phyloP scores from a whole-genome alignment of 1,140 invertebrate genomes.

The Trypoxylus dichotomus region DNA sequence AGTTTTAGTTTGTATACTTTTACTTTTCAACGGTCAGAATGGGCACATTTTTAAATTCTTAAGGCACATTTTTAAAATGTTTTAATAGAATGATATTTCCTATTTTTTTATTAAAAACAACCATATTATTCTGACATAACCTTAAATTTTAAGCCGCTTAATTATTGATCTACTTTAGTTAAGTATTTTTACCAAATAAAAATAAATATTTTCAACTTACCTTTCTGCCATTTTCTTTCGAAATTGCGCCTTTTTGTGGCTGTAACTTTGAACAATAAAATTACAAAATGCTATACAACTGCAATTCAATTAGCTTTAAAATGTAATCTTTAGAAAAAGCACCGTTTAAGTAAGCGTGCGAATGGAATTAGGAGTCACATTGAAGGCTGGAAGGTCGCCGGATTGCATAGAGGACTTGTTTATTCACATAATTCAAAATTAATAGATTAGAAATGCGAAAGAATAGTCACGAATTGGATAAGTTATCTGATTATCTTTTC shows the following conservation, averaged over 20 bases:
- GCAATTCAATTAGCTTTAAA: too few relatives aligned
- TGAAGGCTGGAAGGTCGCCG: constrained; percentile 6
- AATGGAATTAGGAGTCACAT: not conserved
- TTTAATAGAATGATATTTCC: not conserved
- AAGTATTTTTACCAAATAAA: not conserved
- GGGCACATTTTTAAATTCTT: too few relatives aligned
- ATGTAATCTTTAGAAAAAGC: not conserved
- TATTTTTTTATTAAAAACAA: not conserved
- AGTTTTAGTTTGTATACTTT: not conserved
- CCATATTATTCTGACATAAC: not conserved
- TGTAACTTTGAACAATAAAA: too few relatives aligned
- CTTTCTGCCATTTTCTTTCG: not conserved
- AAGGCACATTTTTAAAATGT: too few relatives aligned
- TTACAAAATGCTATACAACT: too few relatives aligned
- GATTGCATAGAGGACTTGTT: not conserved
- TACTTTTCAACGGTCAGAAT: not conserved
- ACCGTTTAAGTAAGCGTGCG: not conserved
- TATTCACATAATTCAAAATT: too few relatives aligned
- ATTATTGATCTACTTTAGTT: too few relatives aligned
- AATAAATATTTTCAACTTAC: not conserved
- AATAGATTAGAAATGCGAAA: not conserved
- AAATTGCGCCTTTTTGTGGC: too few relatives aligned
- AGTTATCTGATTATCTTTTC: not conserved
- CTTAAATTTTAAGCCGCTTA: not conserved
- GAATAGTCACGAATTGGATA: not conserved